Evolutionary conservation across 1,140 invertebrate genomes (phyloP).

Genomic region (Ceratoteleas bidentatus): DNA sequence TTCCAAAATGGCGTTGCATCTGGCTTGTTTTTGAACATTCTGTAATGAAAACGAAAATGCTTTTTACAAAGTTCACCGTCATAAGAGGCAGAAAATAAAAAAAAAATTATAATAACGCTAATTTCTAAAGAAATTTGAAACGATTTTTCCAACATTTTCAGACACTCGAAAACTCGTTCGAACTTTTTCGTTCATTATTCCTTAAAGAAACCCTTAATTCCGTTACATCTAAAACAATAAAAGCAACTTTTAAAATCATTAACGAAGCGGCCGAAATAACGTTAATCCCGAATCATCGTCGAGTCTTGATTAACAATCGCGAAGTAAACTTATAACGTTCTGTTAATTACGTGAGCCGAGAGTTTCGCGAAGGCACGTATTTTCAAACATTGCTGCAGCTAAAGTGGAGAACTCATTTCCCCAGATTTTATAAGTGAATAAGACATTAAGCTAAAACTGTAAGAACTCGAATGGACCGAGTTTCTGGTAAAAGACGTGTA

Average conservation of each 20-base stretch:
- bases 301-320: slow-evolving; percentile 6
- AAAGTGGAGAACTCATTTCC: slow-evolving; percentile 63
- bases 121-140: too few species aligned
- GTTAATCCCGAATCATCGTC: too few species aligned
- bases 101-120: too few species aligned
- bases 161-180: too few species aligned
- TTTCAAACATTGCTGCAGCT: slow-evolving; percentile 47
- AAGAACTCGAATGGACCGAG: slow-evolving; percentile 47
- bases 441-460: slow-evolving; percentile 59
- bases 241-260: too few species aligned
- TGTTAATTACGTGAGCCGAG: slow-evolving; percentile 48
- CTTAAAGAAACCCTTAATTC: too few species aligned
- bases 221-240: too few species aligned
- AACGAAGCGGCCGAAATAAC: too few species aligned
- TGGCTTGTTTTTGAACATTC: slow-evolving; percentile 82
- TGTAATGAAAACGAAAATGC: slow-evolving; percentile 66
- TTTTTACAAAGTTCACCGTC: too few species aligned
- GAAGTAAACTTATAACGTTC: slow-evolving; percentile 39
- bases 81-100: slow-evolving; percentile 63
- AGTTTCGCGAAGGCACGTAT: slow-evolving; percentile 43
- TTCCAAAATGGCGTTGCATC: slow-evolving; percentile 83
- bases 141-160: too few species aligned
- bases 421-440: slow-evolving; percentile 64
- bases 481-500: slow-evolving; percentile 64
- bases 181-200: too few species aligned